phyloP scores from a whole-genome alignment of 2,888 invertebrate species.

The Caenorhabditis zanzibari region DNA sequence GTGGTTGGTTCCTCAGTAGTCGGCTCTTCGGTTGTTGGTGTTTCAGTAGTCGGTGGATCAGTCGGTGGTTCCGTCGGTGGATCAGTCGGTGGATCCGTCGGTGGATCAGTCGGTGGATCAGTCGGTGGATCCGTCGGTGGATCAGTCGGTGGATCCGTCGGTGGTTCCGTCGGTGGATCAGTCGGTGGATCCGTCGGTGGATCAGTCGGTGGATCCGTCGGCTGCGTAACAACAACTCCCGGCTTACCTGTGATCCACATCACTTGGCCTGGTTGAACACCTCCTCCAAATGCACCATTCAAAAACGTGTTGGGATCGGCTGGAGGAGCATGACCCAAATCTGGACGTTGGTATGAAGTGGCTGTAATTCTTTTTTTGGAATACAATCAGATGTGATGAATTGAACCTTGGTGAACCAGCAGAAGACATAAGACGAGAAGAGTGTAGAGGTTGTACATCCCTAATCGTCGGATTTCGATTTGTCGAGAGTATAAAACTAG shows the following conservation, averaged over 20 bases:
- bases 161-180: background rate
- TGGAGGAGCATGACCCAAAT: background rate
- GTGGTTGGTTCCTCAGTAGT: conserved; percentile 3
- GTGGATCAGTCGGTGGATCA: background rate
- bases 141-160: background rate
- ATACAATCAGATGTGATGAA: background rate
- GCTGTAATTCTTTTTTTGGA: background rate
- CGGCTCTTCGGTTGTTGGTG: background rate
- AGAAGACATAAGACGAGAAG: background rate
- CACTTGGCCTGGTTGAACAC: background rate
- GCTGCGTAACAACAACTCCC: background rate
- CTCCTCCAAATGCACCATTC: background rate
- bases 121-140: background rate
- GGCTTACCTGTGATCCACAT: background rate
- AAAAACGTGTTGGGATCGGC: background rate
- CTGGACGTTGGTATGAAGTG: background rate
- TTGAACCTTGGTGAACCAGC: background rate
- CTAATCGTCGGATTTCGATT: background rate
- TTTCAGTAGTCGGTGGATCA: background rate
- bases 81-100: background rate
- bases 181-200: no score
- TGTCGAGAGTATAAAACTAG: background rate
- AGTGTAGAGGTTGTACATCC: background rate
- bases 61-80: background rate
- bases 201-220: background rate